A percentile compares a stretch with the other conserved stretches of the same genome.
Evolutionary conservation across 2,113 vertebrate species (phyloP).

Genomic region (Oryzias celebensis): DNA sequence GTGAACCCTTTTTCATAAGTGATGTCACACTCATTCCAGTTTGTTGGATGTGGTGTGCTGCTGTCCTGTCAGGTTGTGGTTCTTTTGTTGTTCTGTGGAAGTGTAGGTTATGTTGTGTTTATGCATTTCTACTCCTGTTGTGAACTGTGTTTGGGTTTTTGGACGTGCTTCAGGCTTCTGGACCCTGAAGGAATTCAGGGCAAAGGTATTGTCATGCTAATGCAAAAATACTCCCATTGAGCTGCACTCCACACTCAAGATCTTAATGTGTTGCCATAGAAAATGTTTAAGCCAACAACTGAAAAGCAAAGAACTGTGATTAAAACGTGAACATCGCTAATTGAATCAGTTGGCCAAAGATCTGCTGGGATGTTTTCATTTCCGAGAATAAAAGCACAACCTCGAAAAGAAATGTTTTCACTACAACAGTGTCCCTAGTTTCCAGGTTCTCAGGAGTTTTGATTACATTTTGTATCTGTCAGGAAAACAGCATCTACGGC

Average conservation of each 20-base stretch:
- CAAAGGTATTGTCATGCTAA: slow-evolving; percentile 29
- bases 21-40: too few species aligned
- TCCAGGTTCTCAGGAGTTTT: background rate
- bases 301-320: too few species aligned
- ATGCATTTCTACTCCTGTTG: background rate
- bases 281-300: background rate
- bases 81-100: too few species aligned
- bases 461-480: background rate
- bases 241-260: background rate
- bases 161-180: background rate
- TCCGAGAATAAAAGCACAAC: background rate
- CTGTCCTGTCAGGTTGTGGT: too few species aligned
- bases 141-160: background rate
- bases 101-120: too few species aligned
- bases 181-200: slow-evolving; percentile 17
- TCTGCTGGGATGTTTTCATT: background rate
- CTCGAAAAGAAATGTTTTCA: background rate
- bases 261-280: background rate
- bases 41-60: too few species aligned
- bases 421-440: background rate
- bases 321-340: background rate
- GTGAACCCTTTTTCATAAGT: too few species aligned
- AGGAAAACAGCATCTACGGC: background rate
- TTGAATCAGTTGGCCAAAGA: too few species aligned
- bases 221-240: background rate